These are phyloP conservation scores for Crenuchus spilurus DNA, from an alignment of 2,797 vertebrate genomes.

Conservation along the genomic window DNA sequence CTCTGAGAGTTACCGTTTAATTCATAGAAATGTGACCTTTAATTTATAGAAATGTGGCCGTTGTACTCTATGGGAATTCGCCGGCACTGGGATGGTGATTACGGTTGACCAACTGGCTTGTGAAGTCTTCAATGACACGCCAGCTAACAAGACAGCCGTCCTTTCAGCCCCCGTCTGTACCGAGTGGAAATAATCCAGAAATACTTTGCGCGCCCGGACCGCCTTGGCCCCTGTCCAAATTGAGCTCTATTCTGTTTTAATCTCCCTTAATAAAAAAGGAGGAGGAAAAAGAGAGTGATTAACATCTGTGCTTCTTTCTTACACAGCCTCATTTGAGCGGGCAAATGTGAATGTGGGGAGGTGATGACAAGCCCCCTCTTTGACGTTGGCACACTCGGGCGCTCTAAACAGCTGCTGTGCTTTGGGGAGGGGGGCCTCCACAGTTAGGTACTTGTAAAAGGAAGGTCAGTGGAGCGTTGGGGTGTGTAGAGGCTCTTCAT, in stretches of 20 bases:
- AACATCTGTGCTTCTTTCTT: conserved; percentile 75
- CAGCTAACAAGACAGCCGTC: conserved; percentile 78
- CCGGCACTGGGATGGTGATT: conserved; percentile 68
- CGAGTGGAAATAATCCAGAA: conserved; percentile 80
- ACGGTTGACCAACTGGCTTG: conserved; percentile 79
- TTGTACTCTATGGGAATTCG: conserved; percentile 70
- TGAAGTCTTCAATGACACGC: conserved; percentile 80
- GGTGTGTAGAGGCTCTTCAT: conserved; percentile 53
- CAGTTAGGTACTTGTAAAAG: conserved; percentile 46
- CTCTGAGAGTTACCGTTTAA: no score
- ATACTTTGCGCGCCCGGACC: conserved; percentile 73
- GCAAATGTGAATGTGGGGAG: conserved; percentile 76
- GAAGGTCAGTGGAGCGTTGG: conserved; percentile 40
- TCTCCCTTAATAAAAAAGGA: conserved; percentile 69
- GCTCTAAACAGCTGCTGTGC: conserved; percentile 63
- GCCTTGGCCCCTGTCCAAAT: conserved; percentile 76
- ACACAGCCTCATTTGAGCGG: conserved; percentile 75
- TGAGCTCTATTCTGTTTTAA: conserved; percentile 71
- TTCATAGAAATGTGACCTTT: conserved; percentile 31
- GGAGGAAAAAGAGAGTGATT: conserved; percentile 75
- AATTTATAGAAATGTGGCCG: conserved; percentile 41
- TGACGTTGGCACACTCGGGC: conserved; percentile 47
- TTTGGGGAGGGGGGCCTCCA: conserved; percentile 64
- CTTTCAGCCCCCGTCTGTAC: conserved; percentile 75
- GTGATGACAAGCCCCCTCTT: conserved; percentile 65